These are phyloP conservation scores for Megaceryle maxima DNA, from an alignment of 2,113 vertebrate species.

Conservation along the genomic window DNA sequence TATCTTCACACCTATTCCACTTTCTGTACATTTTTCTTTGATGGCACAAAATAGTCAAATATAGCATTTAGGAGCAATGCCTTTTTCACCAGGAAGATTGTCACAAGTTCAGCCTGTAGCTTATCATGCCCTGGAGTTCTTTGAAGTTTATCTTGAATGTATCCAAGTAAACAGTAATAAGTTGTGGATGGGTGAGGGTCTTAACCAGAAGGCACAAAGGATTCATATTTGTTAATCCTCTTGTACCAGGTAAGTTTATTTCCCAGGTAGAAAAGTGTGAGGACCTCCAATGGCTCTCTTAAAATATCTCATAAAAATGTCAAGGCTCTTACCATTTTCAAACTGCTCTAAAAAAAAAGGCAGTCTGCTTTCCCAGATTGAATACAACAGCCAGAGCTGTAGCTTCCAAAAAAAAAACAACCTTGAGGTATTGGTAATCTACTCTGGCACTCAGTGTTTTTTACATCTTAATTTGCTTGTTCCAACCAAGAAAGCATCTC, in stretches of 20 bases:
- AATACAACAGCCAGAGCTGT: not conserved
- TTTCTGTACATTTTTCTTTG: not conserved
- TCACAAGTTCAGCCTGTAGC: not conserved
- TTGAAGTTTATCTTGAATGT: not conserved
- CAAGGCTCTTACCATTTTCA: not conserved
- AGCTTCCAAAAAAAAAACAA: not conserved
- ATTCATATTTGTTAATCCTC: not conserved
- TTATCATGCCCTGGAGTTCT: not conserved
- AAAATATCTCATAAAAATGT: not conserved
- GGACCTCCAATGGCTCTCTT: not conserved
- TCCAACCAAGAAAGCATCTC: not conserved
- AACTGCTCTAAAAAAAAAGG: not conserved
- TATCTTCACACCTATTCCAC: not conserved
- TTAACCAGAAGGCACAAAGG: not conserved
- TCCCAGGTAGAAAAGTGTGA: not conserved
- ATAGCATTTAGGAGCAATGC: not conserved
- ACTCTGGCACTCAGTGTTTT: not conserved
- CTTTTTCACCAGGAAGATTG: not conserved
- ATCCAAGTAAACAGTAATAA: not conserved
- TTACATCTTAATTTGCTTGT: not conserved
- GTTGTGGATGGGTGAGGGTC: not conserved
- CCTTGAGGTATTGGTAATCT: not conserved
- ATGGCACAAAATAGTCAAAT: not conserved
- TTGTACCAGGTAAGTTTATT: not conserved
- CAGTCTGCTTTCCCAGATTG: not conserved